phyloP scores from a whole-genome alignment of 2,888 invertebrate species.

The Steinernema scapterisci region DNA sequence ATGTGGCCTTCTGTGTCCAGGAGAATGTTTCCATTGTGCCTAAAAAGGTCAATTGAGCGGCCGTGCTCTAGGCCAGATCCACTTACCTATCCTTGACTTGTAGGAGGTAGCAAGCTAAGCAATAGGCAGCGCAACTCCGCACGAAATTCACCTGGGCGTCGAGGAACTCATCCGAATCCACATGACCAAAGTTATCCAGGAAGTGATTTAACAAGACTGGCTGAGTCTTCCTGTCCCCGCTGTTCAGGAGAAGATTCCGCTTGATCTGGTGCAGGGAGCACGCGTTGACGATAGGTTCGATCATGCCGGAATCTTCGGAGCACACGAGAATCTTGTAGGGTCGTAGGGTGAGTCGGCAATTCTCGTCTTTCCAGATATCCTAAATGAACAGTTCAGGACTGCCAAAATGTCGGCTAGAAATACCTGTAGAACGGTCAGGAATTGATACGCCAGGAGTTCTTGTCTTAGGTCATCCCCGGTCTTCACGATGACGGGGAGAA shows the following conservation, averaged over 20 bases:
- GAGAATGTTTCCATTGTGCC: conserved; percentile 98
- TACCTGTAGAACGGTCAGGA: conserved; percentile 81
- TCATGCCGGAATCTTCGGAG: conserved; percentile 91
- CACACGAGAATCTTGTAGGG: conserved; percentile 92
- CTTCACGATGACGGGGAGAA: conserved; percentile 92
- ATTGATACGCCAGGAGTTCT: conserved; percentile 93
- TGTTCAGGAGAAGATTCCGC: conserved; percentile 65
- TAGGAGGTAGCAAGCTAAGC: conserved; percentile 91
- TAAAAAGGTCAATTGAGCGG: conserved; percentile 69
- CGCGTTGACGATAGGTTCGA: conserved; percentile 90
- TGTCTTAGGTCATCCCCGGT: conserved; percentile 94
- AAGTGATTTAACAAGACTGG: conserved; percentile 88
- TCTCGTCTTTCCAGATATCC: conserved; percentile 83
- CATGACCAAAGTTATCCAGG: conserved; percentile 85
- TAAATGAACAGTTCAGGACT: conserved; percentile 54
- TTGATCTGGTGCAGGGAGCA: conserved; percentile 87
- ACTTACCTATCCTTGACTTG: conserved; percentile 93
- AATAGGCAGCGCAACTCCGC: conserved; percentile 96
- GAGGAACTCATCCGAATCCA: conserved; percentile 83
- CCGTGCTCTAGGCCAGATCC: background rate
- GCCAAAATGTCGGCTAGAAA: conserved; percentile 28
- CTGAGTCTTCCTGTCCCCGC: conserved; percentile 24
- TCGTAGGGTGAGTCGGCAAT: conserved; percentile 76
- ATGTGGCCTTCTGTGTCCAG: conserved; percentile 94
- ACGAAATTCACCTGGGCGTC: conserved; percentile 95